These are phyloP conservation scores for Arctopsyche grandis DNA, from an alignment of 1,140 invertebrate species.

Conservation along the genomic window DNA sequence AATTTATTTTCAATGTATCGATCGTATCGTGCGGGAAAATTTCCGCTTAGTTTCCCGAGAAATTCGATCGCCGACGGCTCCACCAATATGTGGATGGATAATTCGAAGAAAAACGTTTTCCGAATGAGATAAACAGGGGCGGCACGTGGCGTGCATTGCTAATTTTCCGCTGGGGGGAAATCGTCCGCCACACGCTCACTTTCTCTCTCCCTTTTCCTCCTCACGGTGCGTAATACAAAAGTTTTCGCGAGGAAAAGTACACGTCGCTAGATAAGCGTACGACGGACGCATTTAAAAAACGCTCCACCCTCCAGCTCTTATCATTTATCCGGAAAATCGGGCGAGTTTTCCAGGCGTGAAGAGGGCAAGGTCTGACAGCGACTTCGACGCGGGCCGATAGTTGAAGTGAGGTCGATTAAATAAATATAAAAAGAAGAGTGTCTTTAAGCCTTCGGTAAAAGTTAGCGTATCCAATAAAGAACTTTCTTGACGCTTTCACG, in stretches of 20 bases:
- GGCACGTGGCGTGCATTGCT: conserved; percentile 22
- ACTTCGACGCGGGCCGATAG: conserved; percentile 24
- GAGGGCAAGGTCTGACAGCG: background rate
- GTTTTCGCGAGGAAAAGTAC: conserved; percentile 15
- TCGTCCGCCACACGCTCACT: too few relatives aligned
- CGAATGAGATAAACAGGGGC: conserved; percentile 33
- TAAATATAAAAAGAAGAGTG: conserved; percentile 33
- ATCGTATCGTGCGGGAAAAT: background rate
- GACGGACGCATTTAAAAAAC: conserved; percentile 31
- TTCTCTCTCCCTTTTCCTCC: background rate
- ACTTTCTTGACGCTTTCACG: conserved; percentile 5
- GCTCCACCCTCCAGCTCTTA: background rate
- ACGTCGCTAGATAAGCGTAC: conserved; percentile 7
- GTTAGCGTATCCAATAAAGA: background rate
- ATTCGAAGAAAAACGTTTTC: conserved; percentile 34
- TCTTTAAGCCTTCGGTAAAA: background rate
- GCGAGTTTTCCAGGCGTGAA: too few relatives aligned
- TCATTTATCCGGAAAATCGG: conserved; percentile 4
- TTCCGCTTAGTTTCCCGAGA: background rate
- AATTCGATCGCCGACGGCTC: background rate
- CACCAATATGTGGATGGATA: background rate
- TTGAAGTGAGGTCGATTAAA: conserved; percentile 32
- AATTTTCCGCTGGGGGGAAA: background rate
- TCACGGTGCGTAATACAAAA: background rate
- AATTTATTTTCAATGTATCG: too few relatives aligned